Conservation (phyloP, 1,140 invertebrate genomes). For the Goniozus legneri region DNA sequence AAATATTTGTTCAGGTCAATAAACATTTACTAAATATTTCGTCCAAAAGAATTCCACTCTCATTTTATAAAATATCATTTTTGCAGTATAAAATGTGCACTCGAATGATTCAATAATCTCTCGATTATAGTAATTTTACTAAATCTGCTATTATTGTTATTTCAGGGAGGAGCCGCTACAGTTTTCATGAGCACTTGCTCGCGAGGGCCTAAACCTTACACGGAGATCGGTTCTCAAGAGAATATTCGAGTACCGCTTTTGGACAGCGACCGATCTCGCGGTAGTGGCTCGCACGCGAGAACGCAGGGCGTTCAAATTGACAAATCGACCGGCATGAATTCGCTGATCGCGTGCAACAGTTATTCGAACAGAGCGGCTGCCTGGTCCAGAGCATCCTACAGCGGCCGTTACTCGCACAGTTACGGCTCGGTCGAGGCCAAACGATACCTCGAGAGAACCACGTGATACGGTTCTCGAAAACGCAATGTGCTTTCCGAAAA, state of each 20-base stretch:
- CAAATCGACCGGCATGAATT: constrained; percentile 66
- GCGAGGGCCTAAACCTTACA: constrained; percentile 43
- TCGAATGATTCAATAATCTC: too few relatives aligned
- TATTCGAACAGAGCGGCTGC: constrained; percentile 69
- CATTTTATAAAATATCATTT: too few relatives aligned
- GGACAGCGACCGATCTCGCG: constrained; percentile 28
- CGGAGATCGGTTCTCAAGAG: constrained; percentile 35
- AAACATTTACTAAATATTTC: constrained; percentile 2
- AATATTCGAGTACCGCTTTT: constrained; percentile 38
- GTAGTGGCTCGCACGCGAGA: constrained; percentile 12
- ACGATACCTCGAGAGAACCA: constrained; percentile 42
- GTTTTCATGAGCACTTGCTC: constrained; percentile 45
- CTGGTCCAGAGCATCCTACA: constrained; percentile 55
- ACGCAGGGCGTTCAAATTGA: constrained; percentile 31
- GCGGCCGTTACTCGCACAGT: constrained; percentile 55
- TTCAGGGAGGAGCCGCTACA: constrained; percentile 43
- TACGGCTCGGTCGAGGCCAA: constrained; percentile 58
- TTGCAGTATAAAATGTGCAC: too few relatives aligned
- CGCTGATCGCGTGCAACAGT: constrained; percentile 70
- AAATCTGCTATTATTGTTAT: constrained; percentile 1
- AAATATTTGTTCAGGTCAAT: neutral
- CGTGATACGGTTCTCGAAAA: constrained; percentile 28
- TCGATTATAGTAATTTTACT: too few relatives aligned
- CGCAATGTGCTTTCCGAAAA: too few relatives aligned
- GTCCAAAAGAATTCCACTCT: neutral